phyloP scores from a whole-genome alignment of 2,888 invertebrate genomes.

The Euclidia mi region DNA sequence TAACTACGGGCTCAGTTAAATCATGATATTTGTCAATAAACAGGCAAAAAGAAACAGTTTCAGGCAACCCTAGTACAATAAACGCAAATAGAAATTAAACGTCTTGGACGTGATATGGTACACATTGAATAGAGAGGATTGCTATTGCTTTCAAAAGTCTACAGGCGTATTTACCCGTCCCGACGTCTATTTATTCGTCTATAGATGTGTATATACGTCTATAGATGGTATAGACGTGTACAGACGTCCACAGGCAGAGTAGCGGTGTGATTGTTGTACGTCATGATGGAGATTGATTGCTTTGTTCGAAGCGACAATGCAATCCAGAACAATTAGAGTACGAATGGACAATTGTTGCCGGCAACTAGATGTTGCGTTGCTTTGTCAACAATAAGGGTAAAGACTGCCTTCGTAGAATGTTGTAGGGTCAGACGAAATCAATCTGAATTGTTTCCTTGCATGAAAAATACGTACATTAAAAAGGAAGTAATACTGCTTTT shows the following conservation, averaged over 20 bases:
- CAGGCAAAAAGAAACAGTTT: background rate
- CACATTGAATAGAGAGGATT: background rate
- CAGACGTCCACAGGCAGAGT: background rate
- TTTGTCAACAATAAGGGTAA: too few relatives aligned
- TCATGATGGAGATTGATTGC: background rate
- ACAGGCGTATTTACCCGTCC: background rate
- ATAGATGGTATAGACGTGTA: background rate
- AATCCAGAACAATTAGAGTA: too few relatives aligned
- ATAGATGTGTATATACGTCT: background rate
- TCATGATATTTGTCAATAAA: too few relatives aligned
- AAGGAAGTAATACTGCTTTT: too few relatives aligned
- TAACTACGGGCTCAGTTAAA: too few relatives aligned
- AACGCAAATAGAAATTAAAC: slow-evolving; percentile 16
- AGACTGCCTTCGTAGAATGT: too few relatives aligned
- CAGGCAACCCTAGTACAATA: slow-evolving; percentile 5
- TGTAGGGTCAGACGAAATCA: too few relatives aligned
- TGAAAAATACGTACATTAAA: too few relatives aligned
- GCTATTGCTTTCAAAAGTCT: background rate
- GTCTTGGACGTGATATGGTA: slow-evolving; percentile 11
- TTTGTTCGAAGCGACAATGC: background rate
- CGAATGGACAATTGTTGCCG: too few relatives aligned
- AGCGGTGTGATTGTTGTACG: background rate
- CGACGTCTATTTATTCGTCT: background rate
- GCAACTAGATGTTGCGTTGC: too few relatives aligned
- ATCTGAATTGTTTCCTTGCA: too few relatives aligned